Evolutionary conservation across 2,113 vertebrate genomes (phyloP), one percentile per base, ranked within the genome.

Genomic region (Percopsis transmontana): DNA sequence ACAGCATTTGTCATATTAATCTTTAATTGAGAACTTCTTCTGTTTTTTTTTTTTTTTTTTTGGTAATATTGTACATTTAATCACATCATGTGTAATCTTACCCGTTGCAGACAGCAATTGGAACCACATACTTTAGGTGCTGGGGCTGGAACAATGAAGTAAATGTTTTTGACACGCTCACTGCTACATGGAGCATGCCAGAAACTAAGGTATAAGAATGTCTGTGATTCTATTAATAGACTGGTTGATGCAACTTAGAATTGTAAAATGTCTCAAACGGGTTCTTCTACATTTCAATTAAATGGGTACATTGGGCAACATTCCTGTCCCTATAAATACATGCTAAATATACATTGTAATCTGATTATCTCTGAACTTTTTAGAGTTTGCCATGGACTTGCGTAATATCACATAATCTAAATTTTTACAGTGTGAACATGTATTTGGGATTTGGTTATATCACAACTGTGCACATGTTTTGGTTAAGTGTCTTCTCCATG

Each of bases 71-170:
- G 1, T 56, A n/a, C 5, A 33, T 3, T 2, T 2, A 5, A 18
- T 21, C n/a, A 63, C 1, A 3, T 41, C 27, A 33, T 33, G 1
- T 52, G 6, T 23, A 24, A 27, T 15, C 12, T 27, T 52, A 39
- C 41, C 24, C 44, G 40, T 40, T 14, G 14, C 51, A 93, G 91
- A 54, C 77, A 0, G 81, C 71, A 0, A 83, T 87, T 18, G 88
- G 87, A 19, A 69, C 76, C 16, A 72, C 77, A 1, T 66, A 84
- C 16, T 86, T 90, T 10, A 73, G 81, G 16, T 90, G 79, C 57
- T 91, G 89, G 81, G 91, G 91, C 18, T 92, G 91, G 91, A 92
- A 89, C 87, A 92, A 85, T 6, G 91, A 92, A 51, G 90, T 92
- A 11, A 50, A 74, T 20, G 76, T 90, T 1, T 92, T 87, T 42